Base-by-base conservation (phyloP, 2,113 vertebrate genomes). In the Orycteropus afer region DNA sequence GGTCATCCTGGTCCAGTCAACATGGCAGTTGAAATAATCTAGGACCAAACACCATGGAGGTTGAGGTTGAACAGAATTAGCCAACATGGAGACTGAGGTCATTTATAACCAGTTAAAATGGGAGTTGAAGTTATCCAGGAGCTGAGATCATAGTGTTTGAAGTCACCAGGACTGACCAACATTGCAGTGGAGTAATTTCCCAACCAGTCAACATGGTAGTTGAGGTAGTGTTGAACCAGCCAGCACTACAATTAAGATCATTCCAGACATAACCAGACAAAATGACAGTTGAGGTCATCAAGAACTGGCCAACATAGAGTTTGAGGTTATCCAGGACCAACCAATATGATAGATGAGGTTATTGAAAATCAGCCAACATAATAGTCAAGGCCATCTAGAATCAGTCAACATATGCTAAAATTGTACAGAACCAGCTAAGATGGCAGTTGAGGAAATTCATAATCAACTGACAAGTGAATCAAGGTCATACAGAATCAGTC, bases 191-290 rank as follows among this genome's bases (percentile, higher is more conserved):
- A 86, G n/a, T 88, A 93, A 32, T 23, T 90, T 88, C 37, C 42
- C 71, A 65, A 53, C 57, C 59, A 95, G 71, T 40, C 51, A 90
- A 84, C 20, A 57, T 49, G 27, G 51, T 82, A 3, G 53, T 59
- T 92, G 47, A 93, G 20, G 27, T 77, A 40, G 93, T 57, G 12
- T 79, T 17, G 32, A 67, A 67, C 25, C 14, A 93, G 55, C 71
- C 76, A 87, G 59, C 67, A 79, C 55, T 94, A 57, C 37, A 92
- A 29, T 91, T 94, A 45, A 90, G 23, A 93, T 81, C 34, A 93
- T 88, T 90, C 65, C n/a, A n/a, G n/a, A n/a, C n/a, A 65, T 20
- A 79, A 86, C n/a, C 77, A 92, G 25, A 79, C 47, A 93, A 59
- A 89, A 90, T 94, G 32, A 85, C 45, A 90, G 71, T 55, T 90